Conservation (phyloP, 2,888 invertebrate genomes). For the Ecliptopera silaceata region DNA sequence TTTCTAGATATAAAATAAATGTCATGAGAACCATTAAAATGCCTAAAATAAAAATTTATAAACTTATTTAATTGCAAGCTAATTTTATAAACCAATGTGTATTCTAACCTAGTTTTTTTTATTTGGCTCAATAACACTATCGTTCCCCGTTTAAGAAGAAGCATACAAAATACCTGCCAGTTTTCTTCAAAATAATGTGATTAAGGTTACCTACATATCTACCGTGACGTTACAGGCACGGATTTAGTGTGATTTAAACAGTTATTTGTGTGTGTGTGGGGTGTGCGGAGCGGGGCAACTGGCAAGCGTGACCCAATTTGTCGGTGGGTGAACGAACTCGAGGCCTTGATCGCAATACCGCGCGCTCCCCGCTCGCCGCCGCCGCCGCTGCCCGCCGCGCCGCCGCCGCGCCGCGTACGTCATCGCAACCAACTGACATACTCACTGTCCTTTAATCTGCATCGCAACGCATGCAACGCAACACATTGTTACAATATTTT, state of each 20-base stretch:
- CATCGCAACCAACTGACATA: slow-evolving; percentile 41
- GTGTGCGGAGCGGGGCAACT: slow-evolving; percentile 56
- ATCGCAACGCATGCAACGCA: slow-evolving; percentile 44
- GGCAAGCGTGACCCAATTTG: slow-evolving; percentile 76
- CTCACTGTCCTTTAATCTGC: slow-evolving; percentile 24
- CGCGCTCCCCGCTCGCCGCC: slow-evolving; percentile 47
- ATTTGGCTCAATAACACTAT: not conserved
- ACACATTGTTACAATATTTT: slow-evolving; percentile 58
- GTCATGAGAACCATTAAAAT: too few relatives aligned
- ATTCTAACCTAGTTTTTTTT: not conserved
- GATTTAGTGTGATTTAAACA: slow-evolving; percentile 75
- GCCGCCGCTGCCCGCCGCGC: slow-evolving; percentile 9
- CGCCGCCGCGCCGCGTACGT: slow-evolving; percentile 44
- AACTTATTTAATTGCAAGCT: not conserved
- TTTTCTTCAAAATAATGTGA: slow-evolving; percentile 41
- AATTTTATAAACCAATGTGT: not conserved
- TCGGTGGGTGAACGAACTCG: slow-evolving; percentile 77
- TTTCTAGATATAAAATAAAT: not conserved
- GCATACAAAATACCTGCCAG: slow-evolving; percentile 11
- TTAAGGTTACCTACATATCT: slow-evolving; percentile 58
- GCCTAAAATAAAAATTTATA: too few relatives aligned
- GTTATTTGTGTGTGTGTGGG: slow-evolving; percentile 70
- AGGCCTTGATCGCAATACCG: slow-evolving; percentile 82
- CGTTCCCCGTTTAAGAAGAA: not conserved
- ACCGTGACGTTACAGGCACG: slow-evolving; percentile 70